Base-by-base conservation (phyloP, 1,140 invertebrate species). In the Tetramorium simillimum region DNA sequence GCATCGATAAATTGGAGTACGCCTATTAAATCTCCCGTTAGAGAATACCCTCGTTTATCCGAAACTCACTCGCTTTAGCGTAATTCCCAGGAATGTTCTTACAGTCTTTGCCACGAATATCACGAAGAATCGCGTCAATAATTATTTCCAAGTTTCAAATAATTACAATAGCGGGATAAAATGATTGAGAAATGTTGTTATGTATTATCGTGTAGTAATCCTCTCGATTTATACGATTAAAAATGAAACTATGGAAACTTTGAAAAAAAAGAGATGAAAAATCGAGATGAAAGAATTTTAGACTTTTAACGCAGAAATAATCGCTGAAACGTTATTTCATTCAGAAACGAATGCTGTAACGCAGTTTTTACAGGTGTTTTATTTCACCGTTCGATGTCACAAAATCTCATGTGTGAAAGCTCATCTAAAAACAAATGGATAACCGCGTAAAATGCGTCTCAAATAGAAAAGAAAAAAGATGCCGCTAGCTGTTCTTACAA, bases 1-100 rank as follows among this genome's bases (percentile, higher is more conserved):
- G 77, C 63, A 43, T 24, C 85, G 21, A 86, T 86, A 86, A 86
- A 86, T 86, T 81, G 63, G 24, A 60, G 28, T 67, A 86, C 40
- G 77, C 33, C 46, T 82, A 51, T 65, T 81, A 81, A 67, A 82
- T 86, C 51, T 80, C 24, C 46, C 46, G 75, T 78, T 85, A 84
- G 28, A 33, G 67, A 60, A n/a, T 43, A 84, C 24, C 24, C 40
- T 82, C 51, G 51, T 82, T 82, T 73, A 73, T 73, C 24, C 80
- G 24, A 84, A 84, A 73, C 21, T 58, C 24, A 24, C 3, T 24
- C 46, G 80, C 62, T 24, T 53, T 14, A 16, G 0, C 16, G 33
- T 43, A 81, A 58, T 72, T 81, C n/a, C n/a, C 12, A 33, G 28
- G 56, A 84, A 84, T 24, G 67, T 37, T 75, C 7, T 12, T 40